Conservation (phyloP, 2,888 invertebrate genomes). For the Apomyelois bistriatella region DNA sequence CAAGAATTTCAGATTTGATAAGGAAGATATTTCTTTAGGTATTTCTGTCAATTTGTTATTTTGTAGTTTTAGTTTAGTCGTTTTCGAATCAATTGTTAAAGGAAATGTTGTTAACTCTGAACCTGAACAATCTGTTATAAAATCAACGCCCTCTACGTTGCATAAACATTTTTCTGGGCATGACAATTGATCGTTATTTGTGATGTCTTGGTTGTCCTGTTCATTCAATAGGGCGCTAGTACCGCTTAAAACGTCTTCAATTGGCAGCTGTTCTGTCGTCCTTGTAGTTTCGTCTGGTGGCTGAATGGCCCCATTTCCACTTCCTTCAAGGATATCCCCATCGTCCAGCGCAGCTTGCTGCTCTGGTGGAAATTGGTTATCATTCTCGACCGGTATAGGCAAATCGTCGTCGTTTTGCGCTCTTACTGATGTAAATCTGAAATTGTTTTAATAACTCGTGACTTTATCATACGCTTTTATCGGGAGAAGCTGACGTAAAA, state of each 20-base stretch:
- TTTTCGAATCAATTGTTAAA: constrained; percentile 49
- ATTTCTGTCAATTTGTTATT: constrained; percentile 65
- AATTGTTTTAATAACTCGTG: constrained; percentile 46
- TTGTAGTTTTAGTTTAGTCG: constrained; percentile 58
- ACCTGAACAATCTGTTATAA: constrained; percentile 71
- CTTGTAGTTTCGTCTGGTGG: constrained; percentile 42
- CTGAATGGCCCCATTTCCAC: constrained; percentile 47
- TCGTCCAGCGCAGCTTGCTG: constrained; percentile 46
- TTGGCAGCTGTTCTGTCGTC: constrained; percentile 29
- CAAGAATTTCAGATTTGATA: constrained; percentile 57
- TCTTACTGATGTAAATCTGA: constrained; percentile 39
- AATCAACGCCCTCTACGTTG: constrained; percentile 51
- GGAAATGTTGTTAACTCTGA: constrained; percentile 73
- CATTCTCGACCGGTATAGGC: constrained; percentile 58
- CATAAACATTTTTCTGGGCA: constrained; percentile 63
- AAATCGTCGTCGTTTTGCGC: constrained; percentile 57
- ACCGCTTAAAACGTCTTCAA: constrained; percentile 43
- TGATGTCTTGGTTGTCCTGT: constrained; percentile 17
- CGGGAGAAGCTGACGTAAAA: constrained; percentile 61
- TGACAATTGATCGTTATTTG: constrained; percentile 27
- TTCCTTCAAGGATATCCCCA: constrained; percentile 46
- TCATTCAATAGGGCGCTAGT: constrained; percentile 28
- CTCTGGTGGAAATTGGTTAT: constrained; percentile 66
- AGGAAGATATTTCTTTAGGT: constrained; percentile 52
- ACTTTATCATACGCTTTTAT: constrained; percentile 56